These are phyloP conservation scores for Sylvietta virens DNA, from an alignment of 2,113 vertebrate genomes.

Conservation along the genomic window DNA sequence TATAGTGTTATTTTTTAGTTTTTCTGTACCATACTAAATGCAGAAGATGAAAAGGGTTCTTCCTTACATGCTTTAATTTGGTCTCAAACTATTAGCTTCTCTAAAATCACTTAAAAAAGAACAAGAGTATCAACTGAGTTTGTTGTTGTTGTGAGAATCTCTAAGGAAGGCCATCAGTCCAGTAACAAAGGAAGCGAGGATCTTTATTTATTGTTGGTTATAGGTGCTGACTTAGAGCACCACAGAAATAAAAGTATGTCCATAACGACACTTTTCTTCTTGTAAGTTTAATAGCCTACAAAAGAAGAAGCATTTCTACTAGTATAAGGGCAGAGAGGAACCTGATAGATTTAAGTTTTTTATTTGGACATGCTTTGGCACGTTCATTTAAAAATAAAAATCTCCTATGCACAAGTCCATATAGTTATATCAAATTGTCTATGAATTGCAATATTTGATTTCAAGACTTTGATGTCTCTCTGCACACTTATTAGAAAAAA, in stretches of 20 bases:
- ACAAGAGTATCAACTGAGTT: background rate
- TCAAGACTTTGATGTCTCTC: background rate
- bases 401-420: background rate
- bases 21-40: background rate
- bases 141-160: background rate
- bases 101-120: background rate
- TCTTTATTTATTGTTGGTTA: background rate
- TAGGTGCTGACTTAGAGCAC: background rate
- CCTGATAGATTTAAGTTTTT: background rate
- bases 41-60: background rate
- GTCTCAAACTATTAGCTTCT: background rate
- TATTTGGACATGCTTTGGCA: background rate
- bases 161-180: background rate
- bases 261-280: background rate
- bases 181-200: background rate
- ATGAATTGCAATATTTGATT: background rate
- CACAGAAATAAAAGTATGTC: background rate
- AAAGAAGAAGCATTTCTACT: background rate
- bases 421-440: background rate
- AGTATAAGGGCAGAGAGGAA: background rate
- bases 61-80: background rate
- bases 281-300: background rate
- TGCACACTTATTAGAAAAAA: background rate
- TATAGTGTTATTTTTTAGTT: background rate
- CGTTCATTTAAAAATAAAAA: background rate